Evolutionary conservation across 2,797 vertebrate species (phyloP).

Genomic region (Muscicapa striata): DNA sequence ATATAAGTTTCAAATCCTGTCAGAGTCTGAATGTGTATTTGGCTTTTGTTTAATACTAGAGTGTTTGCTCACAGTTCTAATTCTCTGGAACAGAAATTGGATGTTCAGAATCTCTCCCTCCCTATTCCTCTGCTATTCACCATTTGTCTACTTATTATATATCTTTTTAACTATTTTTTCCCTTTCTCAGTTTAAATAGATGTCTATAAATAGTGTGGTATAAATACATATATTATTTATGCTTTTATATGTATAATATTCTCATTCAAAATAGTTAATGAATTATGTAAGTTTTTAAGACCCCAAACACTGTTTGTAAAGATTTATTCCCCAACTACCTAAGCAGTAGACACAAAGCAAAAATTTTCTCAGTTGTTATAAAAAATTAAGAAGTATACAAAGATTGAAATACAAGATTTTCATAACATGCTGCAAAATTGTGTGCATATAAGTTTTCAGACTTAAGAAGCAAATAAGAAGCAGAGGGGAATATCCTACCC

Average conservation of each 20-base stretch:
- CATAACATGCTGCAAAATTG: neutral
- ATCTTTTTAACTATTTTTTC: neutral
- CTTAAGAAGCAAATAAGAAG: neutral
- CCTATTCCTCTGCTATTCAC: slow-evolving; percentile 38
- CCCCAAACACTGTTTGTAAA: neutral
- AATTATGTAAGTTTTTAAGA: slow-evolving; percentile 31
- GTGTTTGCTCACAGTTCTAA: slow-evolving; percentile 35
- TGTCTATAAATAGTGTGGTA: neutral
- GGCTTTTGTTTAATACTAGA: slow-evolving; percentile 41
- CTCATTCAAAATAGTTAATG: slow-evolving; percentile 49
- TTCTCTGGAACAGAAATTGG: slow-evolving; percentile 50
- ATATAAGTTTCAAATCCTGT: slow-evolving; percentile 42
- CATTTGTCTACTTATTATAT: slow-evolving; percentile 42
- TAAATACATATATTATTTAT: neutral
- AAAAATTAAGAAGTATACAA: neutral
- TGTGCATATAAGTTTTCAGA: neutral
- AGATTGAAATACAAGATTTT: neutral
- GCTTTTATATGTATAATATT: neutral
- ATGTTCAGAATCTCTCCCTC: slow-evolving; percentile 44
- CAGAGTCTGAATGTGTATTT: slow-evolving; percentile 45
- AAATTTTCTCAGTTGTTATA: slow-evolving; percentile 16
- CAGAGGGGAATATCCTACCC: neutral
- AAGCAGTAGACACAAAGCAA: slow-evolving; percentile 44
- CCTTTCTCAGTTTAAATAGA: neutral
- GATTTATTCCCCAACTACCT: slow-evolving; percentile 40